These are phyloP conservation scores for Delphinapterus leucas DNA, from an alignment of 2,113 vertebrate species.

Conservation along the genomic window DNA sequence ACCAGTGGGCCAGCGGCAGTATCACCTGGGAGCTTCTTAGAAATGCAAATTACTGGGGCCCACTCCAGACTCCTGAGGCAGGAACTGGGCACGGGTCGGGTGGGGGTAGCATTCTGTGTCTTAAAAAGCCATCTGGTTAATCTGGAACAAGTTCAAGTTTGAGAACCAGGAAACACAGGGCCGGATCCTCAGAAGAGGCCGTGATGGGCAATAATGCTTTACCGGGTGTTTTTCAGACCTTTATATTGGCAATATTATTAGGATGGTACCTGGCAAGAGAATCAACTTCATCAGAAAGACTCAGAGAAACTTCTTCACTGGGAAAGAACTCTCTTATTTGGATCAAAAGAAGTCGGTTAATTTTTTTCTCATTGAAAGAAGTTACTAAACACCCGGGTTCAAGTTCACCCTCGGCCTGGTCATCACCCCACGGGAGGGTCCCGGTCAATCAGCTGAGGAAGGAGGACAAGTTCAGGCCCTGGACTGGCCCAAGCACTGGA, in stretches of 20 bases:
- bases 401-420: not conserved
- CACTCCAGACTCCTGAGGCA: not conserved
- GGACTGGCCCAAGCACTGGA: too few relatives aligned
- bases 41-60: not conserved
- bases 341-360: not conserved
- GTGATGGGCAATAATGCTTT: accelerated
- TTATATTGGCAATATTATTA: too few relatives aligned
- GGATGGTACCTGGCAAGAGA: not conserved
- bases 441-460: not conserved
- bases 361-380: not conserved
- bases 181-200: not conserved
- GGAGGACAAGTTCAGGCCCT: not conserved
- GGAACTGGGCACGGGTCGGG: not conserved
- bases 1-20: not conserved
- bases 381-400: not conserved
- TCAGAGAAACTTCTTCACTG: not conserved
- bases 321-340: not conserved
- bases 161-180: not conserved
- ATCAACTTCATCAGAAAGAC: not conserved
- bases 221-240: accelerated
- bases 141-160: not conserved
- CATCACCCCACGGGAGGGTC: not conserved
- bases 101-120: not conserved
- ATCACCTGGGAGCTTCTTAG: not conserved
- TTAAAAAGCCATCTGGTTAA: not conserved